Conservation (phyloP, 2,888 invertebrate species). For the Linnaemya tessellans region DNA sequence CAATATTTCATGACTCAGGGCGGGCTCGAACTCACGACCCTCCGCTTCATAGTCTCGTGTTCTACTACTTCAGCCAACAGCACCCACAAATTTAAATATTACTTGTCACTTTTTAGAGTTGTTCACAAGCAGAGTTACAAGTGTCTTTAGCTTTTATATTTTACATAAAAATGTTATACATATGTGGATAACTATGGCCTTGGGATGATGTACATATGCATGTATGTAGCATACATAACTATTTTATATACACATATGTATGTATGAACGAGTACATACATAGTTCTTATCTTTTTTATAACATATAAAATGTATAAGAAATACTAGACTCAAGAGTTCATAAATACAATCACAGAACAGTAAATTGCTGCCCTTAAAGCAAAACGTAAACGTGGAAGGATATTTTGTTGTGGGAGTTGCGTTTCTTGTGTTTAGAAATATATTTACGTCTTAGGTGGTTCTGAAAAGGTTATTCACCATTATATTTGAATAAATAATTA, state of each 20-base stretch:
- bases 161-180: not conserved
- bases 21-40: too few relatives aligned
- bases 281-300: not conserved
- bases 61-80: too few relatives aligned
- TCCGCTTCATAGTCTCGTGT: too few relatives aligned
- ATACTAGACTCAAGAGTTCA: not conserved
- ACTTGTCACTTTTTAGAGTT: not conserved
- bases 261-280: not conserved
- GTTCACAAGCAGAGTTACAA: constrained; percentile 23
- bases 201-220: not conserved
- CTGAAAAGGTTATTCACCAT: constrained; percentile 21
- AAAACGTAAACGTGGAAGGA: not conserved
- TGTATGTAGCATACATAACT: not conserved
- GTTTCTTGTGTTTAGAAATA: constrained; percentile 22
- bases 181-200: not conserved
- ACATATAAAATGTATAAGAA: not conserved
- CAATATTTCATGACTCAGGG: too few relatives aligned
- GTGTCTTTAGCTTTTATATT: not conserved
- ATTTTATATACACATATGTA: not conserved
- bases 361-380: not conserved
- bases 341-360: not conserved
- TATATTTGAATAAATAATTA: constrained; percentile 47
- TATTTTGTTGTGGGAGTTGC: constrained; percentile 47
- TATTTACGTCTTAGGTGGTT: constrained; percentile 24
- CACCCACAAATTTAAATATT: not conserved